Evolutionary conservation across 2,888 invertebrate genomes (phyloP), one percentile per base, ranked within the genome.

Genomic region (Criorhina ranunculi): DNA sequence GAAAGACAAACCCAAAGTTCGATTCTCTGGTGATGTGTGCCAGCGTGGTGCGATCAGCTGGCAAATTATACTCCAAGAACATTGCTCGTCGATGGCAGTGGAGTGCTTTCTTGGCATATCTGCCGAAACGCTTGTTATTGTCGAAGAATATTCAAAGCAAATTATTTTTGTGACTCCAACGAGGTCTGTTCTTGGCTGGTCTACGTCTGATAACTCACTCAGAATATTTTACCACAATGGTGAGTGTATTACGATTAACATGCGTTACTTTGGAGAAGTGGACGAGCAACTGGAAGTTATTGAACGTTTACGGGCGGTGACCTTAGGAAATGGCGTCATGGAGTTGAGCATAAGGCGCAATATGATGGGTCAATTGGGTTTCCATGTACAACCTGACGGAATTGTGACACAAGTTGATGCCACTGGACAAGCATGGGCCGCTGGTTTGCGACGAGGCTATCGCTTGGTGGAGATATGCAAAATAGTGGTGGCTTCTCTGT

Each of bases 171-270:
- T 96, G 8, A 94, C 97, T 15, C 97, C 98, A 0, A 96, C 96
- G 87, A 94, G 94, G 87, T 95, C 96, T 8, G 94, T 99, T 72
- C 93, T 98, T 44, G 93, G 93, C 0, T 93, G 92, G 93, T 93
- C 91, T 88, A 93, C 92, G 4, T 92, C 91, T 91, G 93, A 89
- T 88, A 93, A 87, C 92, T 96, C 96, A 88, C 92, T 97, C 79
- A 94, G 96, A 80, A 92, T 98, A 79, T 98, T 97, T 92, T 97
- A 98, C 92, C 98, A 98, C 92, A 97, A 97, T 91, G 98, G 98
- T 2, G 98, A 98, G 92, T 97, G 97, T 91, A 94, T 98, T 88
- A 95, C 96, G 5, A 93, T 98, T 83, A 95, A 96, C 88, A 95
- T 96, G 90, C 93, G 95, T 73, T 94, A 96, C 88, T 94, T 94